Evolutionary conservation across 2,797 vertebrate genomes (phyloP), one percentile per base, ranked within the genome.

Genomic region (Cheirogaleus major): DNA sequence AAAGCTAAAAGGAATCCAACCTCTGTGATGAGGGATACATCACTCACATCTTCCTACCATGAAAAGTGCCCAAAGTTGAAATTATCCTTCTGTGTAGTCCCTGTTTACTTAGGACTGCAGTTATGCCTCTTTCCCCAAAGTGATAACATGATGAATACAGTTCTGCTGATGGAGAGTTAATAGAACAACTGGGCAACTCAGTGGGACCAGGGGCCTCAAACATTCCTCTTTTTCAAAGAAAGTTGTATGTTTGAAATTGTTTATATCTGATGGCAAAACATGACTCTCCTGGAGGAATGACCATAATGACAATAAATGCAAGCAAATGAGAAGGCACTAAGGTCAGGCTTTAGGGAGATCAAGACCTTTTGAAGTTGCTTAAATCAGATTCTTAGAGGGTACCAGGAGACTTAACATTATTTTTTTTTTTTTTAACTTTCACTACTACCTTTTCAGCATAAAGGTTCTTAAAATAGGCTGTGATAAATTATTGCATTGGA

Each of bases 401-500:
- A 63, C 30, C 2, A 4, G 14, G 32, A 4, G 67, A 82, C 50
- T 80, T 57, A 35, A 85, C 17, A 78, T 72, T 70, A 78, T 72
- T 70, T 45, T 82, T 32, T 80, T 65, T 85, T 41, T 75, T 65
- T 61, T 57, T 80, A 69, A 17, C n/a, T 57, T 61, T 88, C 35
- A 22, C 25, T 59, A 30, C 81, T 91, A 38, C 43, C 32, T 87
- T 95, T 86, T 86, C 76, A 88, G 45, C 70, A 35, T 67, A 65
- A 90, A 80, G 22, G 5, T 61, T 95, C 69, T 94, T 87, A 83
- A 92, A 95, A 90, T 88, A 92, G 7, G 20, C 43, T 55, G 20
- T 80, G 61, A 81, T 89, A 89, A 82, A 59, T 92, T 80, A 75
- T 95, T 92, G 76, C 27, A 86, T 76, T 70, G 48, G 52, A 84